Percentiles rank a stretch among this genome's conserved stretches.
Evolutionary conservation across 2,797 vertebrate genomes (phyloP).

Genomic region (Peromyscus aztecus): DNA sequence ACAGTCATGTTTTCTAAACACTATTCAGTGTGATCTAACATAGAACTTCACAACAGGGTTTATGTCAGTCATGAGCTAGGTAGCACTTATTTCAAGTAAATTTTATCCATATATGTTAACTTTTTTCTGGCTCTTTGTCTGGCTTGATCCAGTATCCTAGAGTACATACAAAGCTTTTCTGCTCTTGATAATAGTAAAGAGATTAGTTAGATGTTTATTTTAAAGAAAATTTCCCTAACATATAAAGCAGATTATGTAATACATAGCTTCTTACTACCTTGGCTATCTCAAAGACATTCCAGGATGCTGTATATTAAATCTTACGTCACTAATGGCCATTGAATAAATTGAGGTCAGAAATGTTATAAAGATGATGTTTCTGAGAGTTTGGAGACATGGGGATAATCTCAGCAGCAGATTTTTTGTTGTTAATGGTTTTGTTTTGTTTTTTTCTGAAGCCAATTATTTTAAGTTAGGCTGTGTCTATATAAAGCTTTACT

Average conservation of each 20-base stretch:
- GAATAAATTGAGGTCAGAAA: slow-evolving; percentile 58
- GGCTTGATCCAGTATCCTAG: background rate
- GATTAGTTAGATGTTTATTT: slow-evolving; percentile 44
- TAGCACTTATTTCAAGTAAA: slow-evolving; percentile 35
- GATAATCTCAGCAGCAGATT: slow-evolving; percentile 49
- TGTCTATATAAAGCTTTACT: slow-evolving; percentile 75
- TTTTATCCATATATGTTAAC: background rate
- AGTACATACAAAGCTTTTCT: slow-evolving; percentile 52
- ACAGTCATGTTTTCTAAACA: slow-evolving; percentile 18
- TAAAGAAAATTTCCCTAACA: slow-evolving; percentile 44
- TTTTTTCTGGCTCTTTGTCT: slow-evolving; percentile 27
- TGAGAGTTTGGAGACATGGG: slow-evolving; percentile 20
- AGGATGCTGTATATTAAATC: slow-evolving; percentile 40
- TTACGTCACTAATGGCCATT: slow-evolving; percentile 35
- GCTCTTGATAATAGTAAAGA: slow-evolving; percentile 40
- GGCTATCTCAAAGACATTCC: slow-evolving; percentile 45
- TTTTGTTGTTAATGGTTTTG: slow-evolving; percentile 38
- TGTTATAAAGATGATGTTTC: slow-evolving; percentile 60
- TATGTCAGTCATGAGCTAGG: slow-evolving; percentile 2
- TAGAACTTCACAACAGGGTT: slow-evolving; percentile 36
- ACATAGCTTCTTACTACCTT: background rate
- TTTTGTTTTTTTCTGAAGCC: slow-evolving; percentile 19
- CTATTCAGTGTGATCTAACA: background rate
- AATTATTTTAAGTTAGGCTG: slow-evolving; percentile 65
- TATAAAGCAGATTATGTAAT: slow-evolving; percentile 39